These are phyloP conservation scores for Cyanistes caeruleus DNA, from an alignment of 2,113 vertebrate species.

Conservation along the genomic window DNA sequence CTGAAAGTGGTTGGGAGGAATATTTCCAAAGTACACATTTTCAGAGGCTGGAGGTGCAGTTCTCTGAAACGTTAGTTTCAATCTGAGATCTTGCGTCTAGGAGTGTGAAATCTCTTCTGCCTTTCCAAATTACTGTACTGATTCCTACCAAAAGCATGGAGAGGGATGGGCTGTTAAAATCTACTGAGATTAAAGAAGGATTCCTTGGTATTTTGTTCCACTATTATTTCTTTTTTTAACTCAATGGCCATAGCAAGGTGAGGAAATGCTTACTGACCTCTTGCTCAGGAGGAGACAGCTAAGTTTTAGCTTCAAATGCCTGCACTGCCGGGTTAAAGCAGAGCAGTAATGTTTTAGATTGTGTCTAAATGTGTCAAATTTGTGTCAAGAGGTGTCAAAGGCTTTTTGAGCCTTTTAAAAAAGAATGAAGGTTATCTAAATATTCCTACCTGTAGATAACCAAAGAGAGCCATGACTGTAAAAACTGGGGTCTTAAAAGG, in stretches of 20 bases:
- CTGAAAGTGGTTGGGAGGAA: background rate
- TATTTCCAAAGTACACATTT: slow-evolving; percentile 36
- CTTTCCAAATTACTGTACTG: background rate
- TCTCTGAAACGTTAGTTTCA: background rate
- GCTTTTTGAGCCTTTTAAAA: background rate
- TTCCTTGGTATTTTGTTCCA: background rate
- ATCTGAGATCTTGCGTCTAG: background rate
- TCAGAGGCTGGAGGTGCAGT: background rate
- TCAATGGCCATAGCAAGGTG: background rate
- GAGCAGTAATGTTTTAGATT: background rate
- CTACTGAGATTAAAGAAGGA: background rate
- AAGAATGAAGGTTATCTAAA: background rate
- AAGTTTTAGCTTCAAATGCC: background rate
- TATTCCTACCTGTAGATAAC: background rate
- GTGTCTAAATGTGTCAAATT: too few relatives aligned
- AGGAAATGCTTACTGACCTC: background rate
- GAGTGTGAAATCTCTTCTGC: background rate
- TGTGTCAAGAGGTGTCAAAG: too few relatives aligned
- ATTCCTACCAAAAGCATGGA: background rate
- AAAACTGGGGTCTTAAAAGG: background rate
- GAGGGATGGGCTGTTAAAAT: background rate
- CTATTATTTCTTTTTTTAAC: background rate
- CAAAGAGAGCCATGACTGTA: background rate
- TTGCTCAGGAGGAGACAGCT: background rate
- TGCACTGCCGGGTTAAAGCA: background rate